Conservation (phyloP, 2,888 invertebrate species). For the Megamerina dolium region DNA sequence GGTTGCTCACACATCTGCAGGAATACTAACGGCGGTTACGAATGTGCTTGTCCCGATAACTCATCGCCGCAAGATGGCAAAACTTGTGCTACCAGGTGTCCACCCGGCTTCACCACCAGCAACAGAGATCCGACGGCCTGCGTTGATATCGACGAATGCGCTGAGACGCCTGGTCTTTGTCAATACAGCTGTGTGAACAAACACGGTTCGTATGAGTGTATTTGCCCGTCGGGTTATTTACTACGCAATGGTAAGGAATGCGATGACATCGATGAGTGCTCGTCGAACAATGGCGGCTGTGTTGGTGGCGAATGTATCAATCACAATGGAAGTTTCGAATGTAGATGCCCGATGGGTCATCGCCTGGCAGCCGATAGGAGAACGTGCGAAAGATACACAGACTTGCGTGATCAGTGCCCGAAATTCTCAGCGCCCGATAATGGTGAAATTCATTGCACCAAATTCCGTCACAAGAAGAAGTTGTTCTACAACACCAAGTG, state of each 20-base stretch:
- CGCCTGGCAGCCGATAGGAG: conserved; percentile 33
- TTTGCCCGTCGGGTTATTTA: conserved; percentile 56
- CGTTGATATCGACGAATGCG: conserved; percentile 53
- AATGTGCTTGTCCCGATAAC: conserved; percentile 51
- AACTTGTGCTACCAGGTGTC: conserved; percentile 38
- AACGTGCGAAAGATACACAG: conserved; percentile 26
- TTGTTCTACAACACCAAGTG: conserved; percentile 45
- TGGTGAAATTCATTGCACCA: conserved; percentile 43
- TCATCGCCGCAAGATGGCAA: conserved; percentile 53
- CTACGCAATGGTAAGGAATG: conserved; percentile 51
- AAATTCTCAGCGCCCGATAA: conserved; percentile 39
- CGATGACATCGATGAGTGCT: conserved; percentile 55
- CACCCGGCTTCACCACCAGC: conserved; percentile 46
- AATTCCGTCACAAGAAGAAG: conserved; percentile 44
- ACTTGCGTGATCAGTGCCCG: conserved; percentile 39
- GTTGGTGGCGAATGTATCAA: conserved; percentile 47
- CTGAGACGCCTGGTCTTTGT: conserved; percentile 52
- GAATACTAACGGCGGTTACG: conserved; percentile 53
- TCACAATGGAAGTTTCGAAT: conserved; percentile 50
- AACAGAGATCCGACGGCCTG: conserved; percentile 35
- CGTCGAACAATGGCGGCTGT: conserved; percentile 45
- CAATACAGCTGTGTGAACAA: conserved; percentile 51
- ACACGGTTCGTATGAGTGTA: conserved; percentile 54
- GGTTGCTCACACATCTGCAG: conserved; percentile 41
- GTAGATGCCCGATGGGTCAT: conserved; percentile 51